These are phyloP conservation scores for Pristionchus entomophagus DNA, from an alignment of 2,888 invertebrate species.

Conservation along the genomic window DNA sequence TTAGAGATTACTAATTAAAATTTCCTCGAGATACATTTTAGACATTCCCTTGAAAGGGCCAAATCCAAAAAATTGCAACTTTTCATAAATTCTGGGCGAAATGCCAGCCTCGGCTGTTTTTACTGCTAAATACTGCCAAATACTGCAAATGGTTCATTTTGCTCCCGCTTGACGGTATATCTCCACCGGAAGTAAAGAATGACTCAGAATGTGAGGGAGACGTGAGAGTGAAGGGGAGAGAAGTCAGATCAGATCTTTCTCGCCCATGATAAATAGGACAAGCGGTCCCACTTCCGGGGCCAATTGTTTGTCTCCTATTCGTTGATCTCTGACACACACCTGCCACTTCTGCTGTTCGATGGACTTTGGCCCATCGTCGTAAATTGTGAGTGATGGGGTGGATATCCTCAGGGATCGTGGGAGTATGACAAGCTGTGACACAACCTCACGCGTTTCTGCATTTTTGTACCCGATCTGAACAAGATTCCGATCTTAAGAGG, in stretches of 20 bases:
- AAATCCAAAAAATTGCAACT: no score
- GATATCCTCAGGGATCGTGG: neutral
- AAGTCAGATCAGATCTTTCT: neutral
- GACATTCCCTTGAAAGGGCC: no score
- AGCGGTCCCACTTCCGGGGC: neutral
- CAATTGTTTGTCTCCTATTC: constrained; percentile 11
- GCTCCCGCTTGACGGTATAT: neutral
- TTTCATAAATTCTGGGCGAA: no score
- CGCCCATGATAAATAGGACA: constrained; percentile 40
- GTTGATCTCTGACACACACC: constrained; percentile 9
- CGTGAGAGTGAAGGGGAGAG: neutral
- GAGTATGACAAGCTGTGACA: no score
- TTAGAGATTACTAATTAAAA: no score
- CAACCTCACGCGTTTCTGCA: no score
- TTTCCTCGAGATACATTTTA: no score
- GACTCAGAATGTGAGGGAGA: constrained; percentile 1
- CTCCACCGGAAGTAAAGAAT: constrained; percentile 6
- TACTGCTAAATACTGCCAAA: no score
- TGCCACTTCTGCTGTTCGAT: neutral
- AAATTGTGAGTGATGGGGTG: neutral
- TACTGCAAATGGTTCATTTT: no score
- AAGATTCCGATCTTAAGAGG: no score
- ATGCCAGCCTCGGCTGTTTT: no score
- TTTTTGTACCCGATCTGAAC: no score
- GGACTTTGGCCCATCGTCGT: neutral